Conservation (phyloP, 2,888 invertebrate species). For the Schrankia costaestrigalis region DNA sequence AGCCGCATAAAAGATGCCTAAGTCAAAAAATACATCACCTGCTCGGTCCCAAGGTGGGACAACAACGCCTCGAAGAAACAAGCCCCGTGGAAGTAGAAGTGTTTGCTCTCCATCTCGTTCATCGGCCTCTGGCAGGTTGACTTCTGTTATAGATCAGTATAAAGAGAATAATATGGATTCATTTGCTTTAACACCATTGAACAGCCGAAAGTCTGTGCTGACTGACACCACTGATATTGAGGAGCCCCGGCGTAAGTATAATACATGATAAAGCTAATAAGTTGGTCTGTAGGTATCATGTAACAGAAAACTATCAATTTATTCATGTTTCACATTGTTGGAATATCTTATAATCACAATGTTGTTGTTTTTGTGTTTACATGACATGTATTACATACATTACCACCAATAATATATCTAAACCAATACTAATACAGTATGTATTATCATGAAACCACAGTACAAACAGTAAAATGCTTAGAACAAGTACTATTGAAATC, state of each 20-base stretch:
- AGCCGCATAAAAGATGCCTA: slow-evolving; percentile 35
- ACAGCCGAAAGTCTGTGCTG: slow-evolving; percentile 48
- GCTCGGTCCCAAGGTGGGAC: slow-evolving; percentile 48
- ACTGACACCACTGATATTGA: slow-evolving; percentile 63
- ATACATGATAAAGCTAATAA: neutral
- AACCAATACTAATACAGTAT: no score
- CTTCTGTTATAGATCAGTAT: slow-evolving; percentile 43
- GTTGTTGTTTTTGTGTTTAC: no score
- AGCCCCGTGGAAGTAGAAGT: slow-evolving; percentile 46
- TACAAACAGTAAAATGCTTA: no score
- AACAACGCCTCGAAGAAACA: slow-evolving; percentile 41
- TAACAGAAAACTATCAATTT: neutral
- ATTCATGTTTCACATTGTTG: neutral
- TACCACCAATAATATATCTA: no score
- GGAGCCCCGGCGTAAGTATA: slow-evolving; percentile 59
- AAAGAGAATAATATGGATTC: slow-evolving; percentile 42
- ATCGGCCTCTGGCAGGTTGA: slow-evolving; percentile 44
- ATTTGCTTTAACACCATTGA: slow-evolving; percentile 51
- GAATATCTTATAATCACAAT: no score
- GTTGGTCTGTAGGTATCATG: neutral
- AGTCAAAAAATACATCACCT: slow-evolving; percentile 52
- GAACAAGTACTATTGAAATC: no score
- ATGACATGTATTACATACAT: no score
- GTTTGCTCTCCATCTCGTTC: slow-evolving; percentile 53
- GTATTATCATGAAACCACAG: no score